Percentiles rank a stretch among this genome's conserved stretches.
Evolutionary conservation across 1,140 invertebrate species (phyloP).

Genomic region (Andricus grossulariae): DNA sequence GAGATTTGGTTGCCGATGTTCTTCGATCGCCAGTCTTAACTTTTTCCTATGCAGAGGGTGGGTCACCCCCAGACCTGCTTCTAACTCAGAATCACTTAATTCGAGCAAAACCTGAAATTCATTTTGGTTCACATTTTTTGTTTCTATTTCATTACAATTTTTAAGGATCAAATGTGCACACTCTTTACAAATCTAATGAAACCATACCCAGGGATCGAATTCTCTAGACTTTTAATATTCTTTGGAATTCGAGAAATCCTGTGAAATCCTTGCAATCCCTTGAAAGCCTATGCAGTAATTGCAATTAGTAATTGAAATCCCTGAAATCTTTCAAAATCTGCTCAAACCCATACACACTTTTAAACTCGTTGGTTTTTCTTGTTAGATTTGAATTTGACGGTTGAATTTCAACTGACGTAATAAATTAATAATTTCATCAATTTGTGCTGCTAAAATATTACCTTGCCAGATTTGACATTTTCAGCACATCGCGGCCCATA

Average conservation of each 20-base stretch:
- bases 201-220: no score
- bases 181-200: no score
- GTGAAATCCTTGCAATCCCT: no score
- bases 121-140: neutral
- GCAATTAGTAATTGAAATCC: no score
- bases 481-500: conserved; percentile 92
- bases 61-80: conserved; percentile 89
- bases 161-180: neutral
- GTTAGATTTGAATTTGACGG: no score
- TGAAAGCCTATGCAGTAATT: no score
- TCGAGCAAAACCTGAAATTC: conserved; percentile 87
- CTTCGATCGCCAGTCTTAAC: conserved; percentile 94
- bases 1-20: conserved; percentile 88
- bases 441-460: conserved; percentile 62
- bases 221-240: no score
- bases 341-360: no score
- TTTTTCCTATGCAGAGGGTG: conserved; percentile 96
- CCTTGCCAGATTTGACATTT: conserved; percentile 96
- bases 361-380: no score
- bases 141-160: neutral
- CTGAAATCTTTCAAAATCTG: no score
- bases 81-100: conserved; percentile 90
- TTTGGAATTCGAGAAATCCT: no score
- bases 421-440: neutral
- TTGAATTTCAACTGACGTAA: no score